phyloP scores from a whole-genome alignment of 2,888 invertebrate species.

The Belgica antarctica region DNA sequence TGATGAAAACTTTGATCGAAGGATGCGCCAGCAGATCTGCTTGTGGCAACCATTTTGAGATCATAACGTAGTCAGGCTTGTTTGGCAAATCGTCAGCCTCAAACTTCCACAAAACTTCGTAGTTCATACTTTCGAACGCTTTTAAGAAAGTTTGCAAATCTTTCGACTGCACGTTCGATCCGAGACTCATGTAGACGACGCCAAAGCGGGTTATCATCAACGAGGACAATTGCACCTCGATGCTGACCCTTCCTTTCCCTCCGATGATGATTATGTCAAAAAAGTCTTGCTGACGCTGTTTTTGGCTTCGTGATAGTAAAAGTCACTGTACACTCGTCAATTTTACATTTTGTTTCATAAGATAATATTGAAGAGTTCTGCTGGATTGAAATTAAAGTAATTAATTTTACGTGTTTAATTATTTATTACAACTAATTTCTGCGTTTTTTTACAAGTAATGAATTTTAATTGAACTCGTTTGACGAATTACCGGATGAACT shows the following conservation, averaged over 20 bases:
- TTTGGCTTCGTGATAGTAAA: too few relatives aligned
- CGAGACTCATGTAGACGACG: constrained; percentile 40
- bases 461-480: constrained; percentile 19
- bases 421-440: background rate
- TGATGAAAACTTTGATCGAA: constrained; percentile 20
- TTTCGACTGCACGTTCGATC: constrained; percentile 47
- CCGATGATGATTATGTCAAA: too few relatives aligned
- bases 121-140: constrained; percentile 51
- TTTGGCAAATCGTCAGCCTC: constrained; percentile 50
- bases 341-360: too few relatives aligned
- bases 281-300: background rate
- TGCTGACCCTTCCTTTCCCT: background rate
- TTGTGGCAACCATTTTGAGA: constrained; percentile 46
- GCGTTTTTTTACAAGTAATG: background rate
- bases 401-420: too few relatives aligned
- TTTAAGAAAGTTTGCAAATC: constrained; percentile 49
- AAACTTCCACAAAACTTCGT: constrained; percentile 53
- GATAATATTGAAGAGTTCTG: too few relatives aligned
- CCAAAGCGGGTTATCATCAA: constrained; percentile 33
- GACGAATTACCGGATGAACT: background rate
- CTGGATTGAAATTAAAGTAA: too few relatives aligned
- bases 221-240: too few relatives aligned
- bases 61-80: constrained; percentile 50
- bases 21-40: constrained; percentile 40
- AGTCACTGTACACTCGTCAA: too few relatives aligned